These are phyloP conservation scores for Holacanthus passer DNA, from an alignment of 2,113 vertebrate species.

Conservation along the genomic window DNA sequence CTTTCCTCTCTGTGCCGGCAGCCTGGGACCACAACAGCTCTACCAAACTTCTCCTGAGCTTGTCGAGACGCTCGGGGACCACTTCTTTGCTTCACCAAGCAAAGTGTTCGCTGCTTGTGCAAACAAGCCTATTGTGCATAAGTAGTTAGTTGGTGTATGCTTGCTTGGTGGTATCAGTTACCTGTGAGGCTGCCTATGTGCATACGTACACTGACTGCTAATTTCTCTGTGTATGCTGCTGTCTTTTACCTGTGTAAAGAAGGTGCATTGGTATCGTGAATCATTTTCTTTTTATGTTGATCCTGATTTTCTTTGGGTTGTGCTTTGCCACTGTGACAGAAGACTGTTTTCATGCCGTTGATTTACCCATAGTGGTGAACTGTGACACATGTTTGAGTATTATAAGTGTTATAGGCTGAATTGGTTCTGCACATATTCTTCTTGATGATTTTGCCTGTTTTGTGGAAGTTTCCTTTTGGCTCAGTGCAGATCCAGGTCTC, in stretches of 20 bases:
- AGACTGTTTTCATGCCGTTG: not conserved
- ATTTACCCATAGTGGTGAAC: not conserved
- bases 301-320: not conserved
- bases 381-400: not conserved
- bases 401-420: not conserved
- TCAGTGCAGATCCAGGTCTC: not conserved
- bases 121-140: not conserved
- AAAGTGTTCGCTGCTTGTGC: not conserved
- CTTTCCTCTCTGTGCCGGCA: not conserved
- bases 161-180: not conserved
- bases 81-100: not conserved
- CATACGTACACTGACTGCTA: not conserved
- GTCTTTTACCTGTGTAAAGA: not conserved
- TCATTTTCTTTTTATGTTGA: not conserved
- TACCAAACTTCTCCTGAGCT: not conserved
- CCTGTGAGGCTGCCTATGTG: not conserved
- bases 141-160: no score
- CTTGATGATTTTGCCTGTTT: not conserved
- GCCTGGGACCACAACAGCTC: slow-evolving; percentile 2
- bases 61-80: not conserved
- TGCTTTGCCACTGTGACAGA: not conserved
- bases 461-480: not conserved
- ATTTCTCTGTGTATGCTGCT: not conserved
- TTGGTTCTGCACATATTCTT: not conserved
- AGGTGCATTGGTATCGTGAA: not conserved